Conservation (phyloP, 2,113 vertebrate species). For the Amazona vittata region DNA sequence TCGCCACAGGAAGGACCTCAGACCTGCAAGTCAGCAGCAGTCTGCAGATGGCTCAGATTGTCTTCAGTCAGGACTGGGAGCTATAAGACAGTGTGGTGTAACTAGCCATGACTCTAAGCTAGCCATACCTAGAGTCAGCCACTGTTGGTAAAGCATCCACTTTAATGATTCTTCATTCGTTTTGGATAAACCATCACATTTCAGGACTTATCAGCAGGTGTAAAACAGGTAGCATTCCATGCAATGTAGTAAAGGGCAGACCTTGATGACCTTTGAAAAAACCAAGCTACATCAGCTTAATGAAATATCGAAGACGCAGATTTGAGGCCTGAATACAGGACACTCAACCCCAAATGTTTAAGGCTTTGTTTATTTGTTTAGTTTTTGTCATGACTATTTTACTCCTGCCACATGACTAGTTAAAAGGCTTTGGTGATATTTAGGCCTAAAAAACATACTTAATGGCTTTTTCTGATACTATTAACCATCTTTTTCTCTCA, state of each 20-base stretch:
- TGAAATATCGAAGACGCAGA: not conserved
- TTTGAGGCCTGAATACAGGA: not conserved
- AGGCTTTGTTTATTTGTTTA: not conserved
- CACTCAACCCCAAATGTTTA: not conserved
- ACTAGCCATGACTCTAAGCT: not conserved
- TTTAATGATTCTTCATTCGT: not conserved
- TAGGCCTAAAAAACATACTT: not conserved
- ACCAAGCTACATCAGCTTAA: not conserved
- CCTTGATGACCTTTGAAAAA: not conserved
- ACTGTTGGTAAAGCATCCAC: not conserved
- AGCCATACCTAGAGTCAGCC: not conserved
- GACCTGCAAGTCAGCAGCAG: not conserved
- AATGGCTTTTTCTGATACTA: not conserved
- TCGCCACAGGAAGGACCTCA: rapidly evolving
- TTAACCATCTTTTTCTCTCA: not conserved
- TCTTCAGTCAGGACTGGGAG: not conserved
- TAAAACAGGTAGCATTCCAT: not conserved
- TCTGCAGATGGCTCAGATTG: not conserved
- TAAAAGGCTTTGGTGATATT: not conserved
- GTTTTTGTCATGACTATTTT: not conserved
- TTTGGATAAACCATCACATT: not conserved
- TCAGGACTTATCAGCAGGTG: not conserved
- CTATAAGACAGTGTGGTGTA: not conserved
- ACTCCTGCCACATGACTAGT: not conserved
- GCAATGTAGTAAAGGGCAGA: not conserved